A percentile compares a stretch with the other conserved stretches of the same genome.
phyloP scores from a whole-genome alignment of 2,888 invertebrate species.

The Lasioglossum pauxillum region DNA sequence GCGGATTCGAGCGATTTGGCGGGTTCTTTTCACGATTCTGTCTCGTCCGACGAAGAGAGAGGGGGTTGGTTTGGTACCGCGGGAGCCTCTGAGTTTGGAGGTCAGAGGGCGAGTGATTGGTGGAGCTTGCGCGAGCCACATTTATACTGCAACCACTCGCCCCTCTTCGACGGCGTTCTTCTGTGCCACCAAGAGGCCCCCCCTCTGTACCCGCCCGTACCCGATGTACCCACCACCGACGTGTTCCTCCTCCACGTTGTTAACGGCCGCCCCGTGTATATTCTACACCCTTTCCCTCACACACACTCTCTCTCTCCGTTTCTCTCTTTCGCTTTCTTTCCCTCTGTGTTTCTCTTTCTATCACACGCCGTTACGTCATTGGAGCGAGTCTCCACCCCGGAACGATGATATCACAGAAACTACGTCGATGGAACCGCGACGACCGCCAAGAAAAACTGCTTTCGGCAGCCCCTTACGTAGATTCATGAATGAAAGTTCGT shows the following conservation, averaged over 20 bases:
- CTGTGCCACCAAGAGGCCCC: conserved; percentile 63
- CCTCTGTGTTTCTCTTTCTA: background rate
- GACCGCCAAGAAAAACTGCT: conserved; percentile 30
- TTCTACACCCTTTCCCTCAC: conserved; percentile 42
- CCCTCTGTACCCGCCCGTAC: conserved; percentile 50
- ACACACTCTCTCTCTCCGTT: background rate
- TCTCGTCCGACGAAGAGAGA: conserved; percentile 36
- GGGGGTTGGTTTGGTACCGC: conserved; percentile 57
- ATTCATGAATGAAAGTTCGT: conserved; percentile 61
- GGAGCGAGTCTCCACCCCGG: conserved; percentile 58
- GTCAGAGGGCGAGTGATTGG: conserved; percentile 82
- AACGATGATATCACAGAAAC: conserved; percentile 45
- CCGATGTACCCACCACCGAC: conserved; percentile 50
- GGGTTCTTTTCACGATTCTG: background rate
- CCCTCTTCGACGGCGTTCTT: conserved; percentile 69
- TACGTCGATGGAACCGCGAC: background rate
- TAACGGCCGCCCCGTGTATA: conserved; percentile 36
- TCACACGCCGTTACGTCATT: conserved; percentile 60
- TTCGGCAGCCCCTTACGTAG: conserved; percentile 35
- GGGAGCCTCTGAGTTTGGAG: conserved; percentile 77
- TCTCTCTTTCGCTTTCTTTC: background rate
- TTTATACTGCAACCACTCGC: conserved; percentile 77
- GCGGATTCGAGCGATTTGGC: background rate
- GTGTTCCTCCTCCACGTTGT: conserved; percentile 60
- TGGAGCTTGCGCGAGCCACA: conserved; percentile 81